Percentiles rank a stretch among this genome's conserved stretches.
Conservation (phyloP, 92 coral and sea anemone genomes). For the Virgularia gustaviana region DNA sequence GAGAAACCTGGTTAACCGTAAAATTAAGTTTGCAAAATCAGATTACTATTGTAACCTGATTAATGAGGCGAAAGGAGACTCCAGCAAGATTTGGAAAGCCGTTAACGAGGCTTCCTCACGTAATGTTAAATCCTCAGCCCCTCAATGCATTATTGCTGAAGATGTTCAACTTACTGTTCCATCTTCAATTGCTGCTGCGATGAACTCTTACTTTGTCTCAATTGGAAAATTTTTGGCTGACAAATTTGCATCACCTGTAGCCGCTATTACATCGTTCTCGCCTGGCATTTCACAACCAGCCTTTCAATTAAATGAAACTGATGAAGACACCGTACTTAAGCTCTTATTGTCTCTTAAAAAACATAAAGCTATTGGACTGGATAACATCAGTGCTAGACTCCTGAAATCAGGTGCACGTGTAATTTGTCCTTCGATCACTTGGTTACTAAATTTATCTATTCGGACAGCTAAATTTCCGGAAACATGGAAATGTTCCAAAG, state of each 20-base stretch:
- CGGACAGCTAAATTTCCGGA: neutral
- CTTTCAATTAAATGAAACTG: constrained; percentile 25
- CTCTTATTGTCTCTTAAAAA: constrained; percentile 24
- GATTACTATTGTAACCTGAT: constrained; percentile 21
- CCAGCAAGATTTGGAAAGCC: constrained; percentile 36
- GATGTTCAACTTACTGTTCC: constrained; percentile 44
- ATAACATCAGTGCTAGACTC: constrained; percentile 32
- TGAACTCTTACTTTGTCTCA: constrained; percentile 49
- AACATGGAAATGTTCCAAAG: constrained; percentile 12
- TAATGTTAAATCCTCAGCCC: constrained; percentile 41
- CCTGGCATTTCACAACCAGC: constrained; percentile 7
- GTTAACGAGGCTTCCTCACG: constrained; percentile 61
- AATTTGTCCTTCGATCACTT: constrained; percentile 14
- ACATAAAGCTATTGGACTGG: constrained; percentile 24
- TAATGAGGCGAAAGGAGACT: constrained; percentile 39
- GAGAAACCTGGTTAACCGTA: constrained; percentile 41
- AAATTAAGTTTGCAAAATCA: constrained; percentile 37
- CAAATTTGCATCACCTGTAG: neutral
- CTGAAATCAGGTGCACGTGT: constrained; percentile 31
- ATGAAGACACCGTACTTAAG: constrained; percentile 25
- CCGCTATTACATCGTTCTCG: constrained; percentile 4
- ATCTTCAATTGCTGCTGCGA: constrained; percentile 46
- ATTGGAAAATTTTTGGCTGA: constrained; percentile 47
- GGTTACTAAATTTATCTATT: neutral
- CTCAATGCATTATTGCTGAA: constrained; percentile 45